Base-by-base conservation (phyloP, 2,888 invertebrate species). In the Aspidiotus destructor region DNA sequence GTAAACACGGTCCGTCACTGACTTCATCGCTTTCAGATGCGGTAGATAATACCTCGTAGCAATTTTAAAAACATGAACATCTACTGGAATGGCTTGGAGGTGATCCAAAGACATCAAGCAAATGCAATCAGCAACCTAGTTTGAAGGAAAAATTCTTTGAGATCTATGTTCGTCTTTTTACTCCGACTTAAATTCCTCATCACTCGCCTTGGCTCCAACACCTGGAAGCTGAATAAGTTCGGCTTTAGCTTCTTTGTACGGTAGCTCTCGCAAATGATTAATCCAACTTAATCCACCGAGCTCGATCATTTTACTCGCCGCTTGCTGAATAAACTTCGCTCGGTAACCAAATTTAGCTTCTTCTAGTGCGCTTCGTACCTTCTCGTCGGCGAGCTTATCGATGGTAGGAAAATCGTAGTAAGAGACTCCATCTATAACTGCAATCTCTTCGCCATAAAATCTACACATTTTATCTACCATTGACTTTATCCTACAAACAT, bases 41-140 rank as follows among this genome's bases (percentile, higher is more conserved):
- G 91, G 91, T 72, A 92, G 78, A 75, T 96, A 96, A 62, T 71
- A 68, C 70, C 85, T 81, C 16, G 85, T 83, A 0, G 94, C 94
- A 72, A 98, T 87, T 80, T 95, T 91, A 78, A 88, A 92, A 40
- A 99, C 91, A 76, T 99, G 98, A 0, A 96, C 96, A 78, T 99
- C 98, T 0, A 98, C 89, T 1, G 98, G 98, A 67, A 99, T 85
- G 0, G 95, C 87, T 74, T 88, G 85, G 62, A 91, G 78, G 76
- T 97, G 92, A 69, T 88, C 87, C 63, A 99, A 77, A 0, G 96
- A 94, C 97, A 99, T 98, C 17, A 99, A 81, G 76, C 93, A 94
- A 73, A 99, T 89, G 78, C 98, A 99, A 78, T 99, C 98, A 0
- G 98, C 95, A 16, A 99, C 92, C 89, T 91, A 54, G 17, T 28